Evolutionary conservation across 2,113 vertebrate species (phyloP).

Genomic region (Panthera uncia): DNA sequence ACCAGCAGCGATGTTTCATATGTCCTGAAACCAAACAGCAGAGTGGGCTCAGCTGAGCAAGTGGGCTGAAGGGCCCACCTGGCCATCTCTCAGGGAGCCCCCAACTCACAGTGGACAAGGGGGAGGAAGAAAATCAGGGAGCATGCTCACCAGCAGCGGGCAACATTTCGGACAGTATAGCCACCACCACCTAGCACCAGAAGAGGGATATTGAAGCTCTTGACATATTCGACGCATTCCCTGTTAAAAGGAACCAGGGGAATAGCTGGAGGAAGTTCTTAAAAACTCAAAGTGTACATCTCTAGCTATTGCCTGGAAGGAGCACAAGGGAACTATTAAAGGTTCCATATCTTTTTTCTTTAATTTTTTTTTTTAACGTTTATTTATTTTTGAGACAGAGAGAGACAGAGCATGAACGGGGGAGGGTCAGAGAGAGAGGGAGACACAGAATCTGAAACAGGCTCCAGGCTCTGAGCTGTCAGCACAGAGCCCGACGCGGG

Average conservation of each 20-base stretch:
- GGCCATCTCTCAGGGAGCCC: not conserved
- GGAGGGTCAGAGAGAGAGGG: too few species aligned
- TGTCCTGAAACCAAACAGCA: constrained; percentile 88
- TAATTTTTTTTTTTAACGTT: too few species aligned
- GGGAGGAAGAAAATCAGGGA: not conserved
- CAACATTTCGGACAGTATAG: constrained; percentile 98
- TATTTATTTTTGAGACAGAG: too few species aligned
- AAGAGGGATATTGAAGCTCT: constrained; percentile 97
- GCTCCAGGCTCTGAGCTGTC: too few species aligned
- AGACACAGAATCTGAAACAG: too few species aligned
- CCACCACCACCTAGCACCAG: constrained; percentile 98
- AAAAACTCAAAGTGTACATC: not conserved
- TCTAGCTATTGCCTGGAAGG: not conserved
- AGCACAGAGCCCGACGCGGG: too few species aligned
- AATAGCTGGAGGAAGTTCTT: not conserved
- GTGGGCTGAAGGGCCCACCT: not conserved
- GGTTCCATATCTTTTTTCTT: not conserved
- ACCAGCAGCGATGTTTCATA: constrained; percentile 96
- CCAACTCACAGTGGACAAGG: not conserved
- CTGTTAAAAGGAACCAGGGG: constrained; percentile 82
- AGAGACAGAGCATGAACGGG: too few species aligned
- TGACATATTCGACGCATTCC: constrained; percentile 98
- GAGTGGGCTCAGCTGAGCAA: not conserved
- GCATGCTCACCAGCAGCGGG: constrained; percentile 94
- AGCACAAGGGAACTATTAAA: not conserved